Evolutionary conservation across 2,797 vertebrate genomes (phyloP), one percentile per base, ranked within the genome.

Genomic region (Peromyscus eremicus): DNA sequence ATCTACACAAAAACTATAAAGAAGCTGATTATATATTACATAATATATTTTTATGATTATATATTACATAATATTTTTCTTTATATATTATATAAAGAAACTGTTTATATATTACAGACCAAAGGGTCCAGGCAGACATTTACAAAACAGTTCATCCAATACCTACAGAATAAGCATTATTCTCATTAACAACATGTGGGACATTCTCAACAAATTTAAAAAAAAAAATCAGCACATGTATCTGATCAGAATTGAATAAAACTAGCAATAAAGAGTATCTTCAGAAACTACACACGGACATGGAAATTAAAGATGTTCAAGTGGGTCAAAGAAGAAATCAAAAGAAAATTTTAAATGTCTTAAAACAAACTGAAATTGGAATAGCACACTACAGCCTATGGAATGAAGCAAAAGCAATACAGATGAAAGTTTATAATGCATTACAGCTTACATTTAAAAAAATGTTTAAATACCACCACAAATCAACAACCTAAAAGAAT

Each of bases 161-260:
- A 60, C 9, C 52, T n/a, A 34, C 5, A 62, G 40, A 49, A 83
- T 29, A 71, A 71, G 34, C 66, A 37, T 55, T 34, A 71, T 73
- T 49, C 32, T 92, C 52, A 68, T 43, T n/a, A n/a, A n/a, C 49
- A 81, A 19, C 17, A 55, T 37, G 7, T 46, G 66, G 23, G 75
- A 49, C 19, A 75, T 37, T 75, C 4, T 70, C 66, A 70, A 62
- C 14, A 84, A 75, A 83, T 52, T 27, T n/a, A 64, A 46, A 73
- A 19, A 80, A 49, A 68, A 68, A 64, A 84, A 92, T 84, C 9
- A 76, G 68, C 43, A 82, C 19, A 89, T 64, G 43, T 32, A 82
- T 82, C 32, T 75, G 86, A 89, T 70, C 43, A 75, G 43, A 89
- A 34, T 66, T 60, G 43, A 89, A 88, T 88, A 81, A 80, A 88